Base-by-base conservation (phyloP, 2,888 invertebrate genomes). In the Drosophila infuscata region DNA sequence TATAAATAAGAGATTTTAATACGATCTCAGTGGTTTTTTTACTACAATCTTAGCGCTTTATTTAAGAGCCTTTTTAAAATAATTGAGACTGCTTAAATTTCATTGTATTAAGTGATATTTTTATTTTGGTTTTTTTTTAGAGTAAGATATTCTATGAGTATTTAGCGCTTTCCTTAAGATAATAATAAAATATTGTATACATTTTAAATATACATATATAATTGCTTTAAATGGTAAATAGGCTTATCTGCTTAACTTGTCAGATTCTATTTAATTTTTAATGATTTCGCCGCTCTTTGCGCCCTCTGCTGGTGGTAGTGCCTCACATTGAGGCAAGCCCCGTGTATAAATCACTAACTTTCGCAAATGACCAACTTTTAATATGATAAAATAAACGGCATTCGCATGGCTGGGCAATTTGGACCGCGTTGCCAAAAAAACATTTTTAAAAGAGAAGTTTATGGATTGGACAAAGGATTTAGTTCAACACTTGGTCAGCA, bases 401-500 rank as follows among this genome's bases (percentile, higher is more conserved):
- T 38, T 67, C 20, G 33, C 36, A 1, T 36, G 38, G 67, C 61
- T 56, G 48, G 54, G 46, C 58, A 36, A 41, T 53, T 78, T 52
- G 52, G 62, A 70, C 60, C 30, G 38, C 60, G 48, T 17, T 3
- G 20, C 48, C 71, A 57, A 69, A 57, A 69, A 54, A 63, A 48
- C 57, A 68, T 54, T 59, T 81, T 77, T 54, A 70, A 77, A 57
- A 68, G 61, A 69, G 67, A 29, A 43, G 25, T n/a, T 25, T 32
- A 9, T 29, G 11, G 9, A 15, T 29, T n/a, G 4, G 0, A 38
- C 12, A 63, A 48, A 68, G 64, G 76, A 76, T 85, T 85, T 70
- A 66, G 81, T 74, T 79, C 72, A 81, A 66, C 76, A 83, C 74
- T 83, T 74, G 81, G 83, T 76, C 71, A 69, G 63, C 70, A 85